These are phyloP conservation scores for Fukomys damarensis DNA, from an alignment of 2,113 vertebrate genomes.

Conservation along the genomic window DNA sequence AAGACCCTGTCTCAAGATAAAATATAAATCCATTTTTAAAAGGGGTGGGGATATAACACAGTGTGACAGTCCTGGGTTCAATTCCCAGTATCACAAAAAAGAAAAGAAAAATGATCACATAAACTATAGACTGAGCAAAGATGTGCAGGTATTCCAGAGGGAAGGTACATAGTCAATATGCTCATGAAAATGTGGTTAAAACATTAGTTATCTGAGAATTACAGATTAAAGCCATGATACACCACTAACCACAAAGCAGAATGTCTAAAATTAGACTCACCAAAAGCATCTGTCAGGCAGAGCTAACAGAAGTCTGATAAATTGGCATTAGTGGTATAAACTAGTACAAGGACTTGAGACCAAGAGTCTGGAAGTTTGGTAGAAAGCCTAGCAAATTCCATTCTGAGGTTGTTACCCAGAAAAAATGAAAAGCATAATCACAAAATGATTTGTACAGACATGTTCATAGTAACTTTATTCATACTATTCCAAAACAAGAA, in stretches of 20 bases:
- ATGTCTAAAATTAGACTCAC: neutral
- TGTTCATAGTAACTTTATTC: neutral
- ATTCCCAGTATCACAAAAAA: neutral
- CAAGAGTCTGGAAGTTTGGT: neutral
- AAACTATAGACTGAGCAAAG: neutral
- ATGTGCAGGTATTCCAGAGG: neutral
- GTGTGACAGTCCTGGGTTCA: neutral
- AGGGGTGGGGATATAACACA: neutral
- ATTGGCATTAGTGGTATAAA: neutral
- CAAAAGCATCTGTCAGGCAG: neutral
- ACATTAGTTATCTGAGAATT: neutral
- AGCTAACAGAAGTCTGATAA: neutral
- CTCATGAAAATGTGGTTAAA: neutral
- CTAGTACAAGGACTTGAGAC: neutral
- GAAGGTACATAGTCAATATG: neutral
- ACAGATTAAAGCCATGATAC: neutral
- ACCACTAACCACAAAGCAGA: neutral
- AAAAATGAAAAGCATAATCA: neutral
- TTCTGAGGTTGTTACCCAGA: neutral
- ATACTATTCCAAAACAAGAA: neutral
- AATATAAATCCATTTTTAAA: neutral
- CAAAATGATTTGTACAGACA: neutral
- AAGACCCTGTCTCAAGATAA: neutral
- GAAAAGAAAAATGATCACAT: neutral
- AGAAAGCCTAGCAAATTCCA: conserved; percentile 13